A percentile compares a stretch with the other conserved stretches of the same genome.
These are phyloP conservation scores for Hyles vespertilio DNA, from an alignment of 1,140 invertebrate species.

Conservation along the genomic window DNA sequence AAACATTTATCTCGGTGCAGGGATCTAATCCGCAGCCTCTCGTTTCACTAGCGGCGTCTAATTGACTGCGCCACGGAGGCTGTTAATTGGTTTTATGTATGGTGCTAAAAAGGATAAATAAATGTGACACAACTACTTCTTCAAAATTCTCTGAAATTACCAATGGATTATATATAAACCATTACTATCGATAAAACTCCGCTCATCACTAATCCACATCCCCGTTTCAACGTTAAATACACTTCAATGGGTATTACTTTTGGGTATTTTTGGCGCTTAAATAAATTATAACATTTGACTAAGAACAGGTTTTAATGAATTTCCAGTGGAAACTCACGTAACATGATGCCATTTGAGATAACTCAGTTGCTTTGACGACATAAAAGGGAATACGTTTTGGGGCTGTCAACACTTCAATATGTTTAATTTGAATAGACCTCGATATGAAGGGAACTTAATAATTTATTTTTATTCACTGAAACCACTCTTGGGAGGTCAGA, in stretches of 20 bases:
- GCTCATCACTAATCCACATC: conserved; percentile 32
- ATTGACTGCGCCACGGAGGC: too few relatives aligned
- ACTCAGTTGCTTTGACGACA: conserved; percentile 52
- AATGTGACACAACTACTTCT: too few relatives aligned
- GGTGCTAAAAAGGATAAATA: too few relatives aligned
- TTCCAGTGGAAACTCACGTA: conserved; percentile 42
- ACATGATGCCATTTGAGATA: conserved; percentile 55
- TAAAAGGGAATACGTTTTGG: conserved; percentile 62
- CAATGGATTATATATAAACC: too few relatives aligned
- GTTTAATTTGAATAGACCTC: conserved; percentile 10
- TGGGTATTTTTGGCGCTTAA: conserved; percentile 70
- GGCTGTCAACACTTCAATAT: conserved; percentile 37
- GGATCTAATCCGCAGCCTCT: too few relatives aligned
- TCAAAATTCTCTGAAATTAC: too few relatives aligned
- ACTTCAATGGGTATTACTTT: conserved; percentile 72
- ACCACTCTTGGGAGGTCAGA: too few relatives aligned
- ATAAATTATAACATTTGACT: conserved; percentile 71
- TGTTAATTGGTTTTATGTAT: too few relatives aligned
- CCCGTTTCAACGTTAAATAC: conserved; percentile 54
- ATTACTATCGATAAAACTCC: background rate
- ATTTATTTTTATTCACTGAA: too few relatives aligned
- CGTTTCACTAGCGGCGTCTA: too few relatives aligned
- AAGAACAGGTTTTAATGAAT: conserved; percentile 71
- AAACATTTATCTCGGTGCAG: too few relatives aligned
- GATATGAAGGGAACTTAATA: too few relatives aligned